These are phyloP conservation scores for Emmelina monodactyla DNA, from an alignment of 2,888 invertebrate genomes.

Conservation along the genomic window DNA sequence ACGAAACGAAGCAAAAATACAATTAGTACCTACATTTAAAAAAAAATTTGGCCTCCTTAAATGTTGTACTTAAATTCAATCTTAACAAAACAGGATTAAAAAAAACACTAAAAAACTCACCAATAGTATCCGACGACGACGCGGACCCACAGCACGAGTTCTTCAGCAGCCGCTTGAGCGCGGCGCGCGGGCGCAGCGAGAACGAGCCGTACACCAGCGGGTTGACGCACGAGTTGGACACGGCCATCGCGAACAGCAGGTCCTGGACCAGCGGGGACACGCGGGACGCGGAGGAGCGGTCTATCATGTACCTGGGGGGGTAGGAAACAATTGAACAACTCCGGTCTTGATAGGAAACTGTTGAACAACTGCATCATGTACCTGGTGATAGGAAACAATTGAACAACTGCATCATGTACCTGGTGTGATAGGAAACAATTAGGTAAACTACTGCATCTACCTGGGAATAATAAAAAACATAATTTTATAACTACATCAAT, in stretches of 20 bases:
- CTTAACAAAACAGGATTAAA: slow-evolving; percentile 4
- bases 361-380: too few relatives aligned
- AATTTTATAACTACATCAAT: too few relatives aligned
- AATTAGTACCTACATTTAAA: too few relatives aligned
- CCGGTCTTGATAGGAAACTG: too few relatives aligned
- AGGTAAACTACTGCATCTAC: too few relatives aligned
- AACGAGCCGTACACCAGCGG: slow-evolving; percentile 82
- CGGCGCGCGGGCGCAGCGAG: slow-evolving; percentile 41
- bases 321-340: neutral
- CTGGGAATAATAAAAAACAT: too few relatives aligned
- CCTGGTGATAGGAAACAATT: too few relatives aligned
- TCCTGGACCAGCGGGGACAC: slow-evolving; percentile 74
- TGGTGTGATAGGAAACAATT: too few relatives aligned
- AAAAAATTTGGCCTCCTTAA: too few relatives aligned
- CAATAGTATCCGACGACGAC: slow-evolving; percentile 31
- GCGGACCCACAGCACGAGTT: slow-evolving; percentile 36
- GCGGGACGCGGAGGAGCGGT: slow-evolving; percentile 69
- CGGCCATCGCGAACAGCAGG: slow-evolving; percentile 79
- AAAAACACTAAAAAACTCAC: too few relatives aligned
- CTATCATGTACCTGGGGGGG: slow-evolving; percentile 77
- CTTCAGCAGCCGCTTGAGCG: slow-evolving; percentile 24
- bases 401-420: too few relatives aligned
- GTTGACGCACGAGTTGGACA: slow-evolving; percentile 84
- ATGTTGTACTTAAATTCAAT: neutral
- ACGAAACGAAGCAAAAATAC: too few relatives aligned